phyloP scores from a whole-genome alignment of 2,113 vertebrate species.

The Semnopithecus entellus region DNA sequence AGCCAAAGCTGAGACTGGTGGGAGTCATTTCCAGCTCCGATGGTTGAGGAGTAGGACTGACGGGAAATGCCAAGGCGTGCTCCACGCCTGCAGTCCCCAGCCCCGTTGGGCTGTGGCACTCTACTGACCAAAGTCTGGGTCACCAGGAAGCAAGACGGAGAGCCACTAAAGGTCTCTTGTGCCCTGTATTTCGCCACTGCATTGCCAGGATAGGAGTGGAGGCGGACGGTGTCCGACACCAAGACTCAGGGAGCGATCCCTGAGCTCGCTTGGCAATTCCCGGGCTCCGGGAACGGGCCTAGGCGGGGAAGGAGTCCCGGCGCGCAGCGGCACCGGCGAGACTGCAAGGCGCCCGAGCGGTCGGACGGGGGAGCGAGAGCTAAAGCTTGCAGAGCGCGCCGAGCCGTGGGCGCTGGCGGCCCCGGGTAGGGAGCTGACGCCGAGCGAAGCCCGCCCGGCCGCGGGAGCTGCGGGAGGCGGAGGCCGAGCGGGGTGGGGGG shows the following conservation, averaged over 20 bases:
- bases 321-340: neutral
- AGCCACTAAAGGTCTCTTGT: neutral
- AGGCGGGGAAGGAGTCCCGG: neutral
- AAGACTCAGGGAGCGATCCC: neutral
- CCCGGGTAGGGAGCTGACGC: neutral
- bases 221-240: neutral
- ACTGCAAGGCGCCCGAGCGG: constrained; percentile 78
- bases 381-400: constrained; percentile 52
- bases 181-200: neutral
- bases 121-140: neutral
- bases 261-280: rapidly evolving
- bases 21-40: neutral
- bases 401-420: neutral
- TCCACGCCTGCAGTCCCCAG: neutral
- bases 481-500: neutral
- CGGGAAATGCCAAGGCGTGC: too few species aligned
- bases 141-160: neutral
- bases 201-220: neutral
- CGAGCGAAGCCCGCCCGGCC: neutral
- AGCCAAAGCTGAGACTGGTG: neutral
- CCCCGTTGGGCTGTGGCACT: neutral
- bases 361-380: constrained; percentile 85
- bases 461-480: neutral
- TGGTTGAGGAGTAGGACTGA: neutral
- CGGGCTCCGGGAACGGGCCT: neutral